Conservation (phyloP, 2,113 vertebrate species). For the Macaca nemestrina region DNA sequence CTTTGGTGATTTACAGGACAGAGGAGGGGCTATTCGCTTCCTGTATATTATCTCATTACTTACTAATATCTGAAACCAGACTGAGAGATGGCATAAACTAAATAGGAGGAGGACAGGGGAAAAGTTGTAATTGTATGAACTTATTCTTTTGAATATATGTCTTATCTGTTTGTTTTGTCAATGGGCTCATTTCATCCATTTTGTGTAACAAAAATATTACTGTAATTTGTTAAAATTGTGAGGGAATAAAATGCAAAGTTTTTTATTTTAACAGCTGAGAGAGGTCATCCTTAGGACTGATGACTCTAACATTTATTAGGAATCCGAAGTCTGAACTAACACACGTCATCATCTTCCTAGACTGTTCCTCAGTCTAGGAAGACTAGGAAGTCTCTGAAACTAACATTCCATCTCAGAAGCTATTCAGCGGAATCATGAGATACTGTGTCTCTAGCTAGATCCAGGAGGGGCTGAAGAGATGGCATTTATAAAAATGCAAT, state of each 20-base stretch:
- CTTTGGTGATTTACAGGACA: conserved; percentile 67
- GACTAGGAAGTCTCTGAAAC: neutral
- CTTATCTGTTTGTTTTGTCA: neutral
- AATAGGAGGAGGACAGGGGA: neutral
- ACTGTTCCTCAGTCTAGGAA: neutral
- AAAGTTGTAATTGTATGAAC: conserved; percentile 41
- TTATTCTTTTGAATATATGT: conserved; percentile 11
- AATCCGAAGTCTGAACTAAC: conserved; percentile 39
- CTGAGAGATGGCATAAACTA: neutral
- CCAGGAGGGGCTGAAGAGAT: conserved; percentile 49
- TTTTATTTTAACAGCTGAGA: neutral
- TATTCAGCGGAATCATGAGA: conserved; percentile 30
- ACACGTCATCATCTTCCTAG: neutral
- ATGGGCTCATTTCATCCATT: neutral
- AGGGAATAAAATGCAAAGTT: neutral
- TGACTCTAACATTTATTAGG: conserved; percentile 36
- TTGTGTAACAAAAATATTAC: neutral
- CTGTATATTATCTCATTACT: conserved; percentile 39
- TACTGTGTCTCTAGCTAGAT: neutral
- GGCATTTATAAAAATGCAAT: conserved; percentile 57
- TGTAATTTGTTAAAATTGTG: neutral
- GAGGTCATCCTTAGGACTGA: conserved; percentile 10
- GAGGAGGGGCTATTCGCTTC: conserved; percentile 63
- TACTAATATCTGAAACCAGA: conserved; percentile 64
- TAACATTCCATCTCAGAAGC: conserved; percentile 50